Evolutionary conservation across 2,113 vertebrate genomes (phyloP).

Genomic region (Mesembrinibis cayennensis): DNA sequence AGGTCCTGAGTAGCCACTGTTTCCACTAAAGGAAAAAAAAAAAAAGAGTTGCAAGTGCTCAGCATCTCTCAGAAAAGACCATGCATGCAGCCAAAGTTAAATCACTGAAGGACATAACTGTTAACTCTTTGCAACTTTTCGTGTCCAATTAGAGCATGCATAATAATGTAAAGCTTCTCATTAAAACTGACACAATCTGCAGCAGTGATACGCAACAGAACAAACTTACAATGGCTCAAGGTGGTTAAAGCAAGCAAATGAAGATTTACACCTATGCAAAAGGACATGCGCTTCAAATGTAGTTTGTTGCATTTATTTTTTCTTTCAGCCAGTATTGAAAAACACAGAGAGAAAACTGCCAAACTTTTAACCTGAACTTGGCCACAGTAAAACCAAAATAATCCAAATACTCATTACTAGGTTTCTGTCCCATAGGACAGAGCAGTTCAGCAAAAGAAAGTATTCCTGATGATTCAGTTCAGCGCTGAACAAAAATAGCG

Average conservation of each 20-base stretch:
- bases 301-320: neutral
- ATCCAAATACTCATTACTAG: neutral
- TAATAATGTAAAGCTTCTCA: neutral
- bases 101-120: neutral
- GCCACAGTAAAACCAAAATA: neutral
- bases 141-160: neutral
- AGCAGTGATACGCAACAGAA: neutral
- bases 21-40: neutral
- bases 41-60: neutral
- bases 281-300: accelerated
- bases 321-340: neutral
- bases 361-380: neutral
- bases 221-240: neutral
- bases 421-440: neutral
- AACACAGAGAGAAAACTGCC: neutral
- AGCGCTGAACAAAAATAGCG: neutral
- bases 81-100: neutral
- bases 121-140: neutral
- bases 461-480: neutral
- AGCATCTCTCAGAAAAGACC: neutral
- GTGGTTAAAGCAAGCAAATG: neutral
- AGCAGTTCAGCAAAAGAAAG: neutral
- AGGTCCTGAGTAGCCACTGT: neutral
- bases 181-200: neutral
- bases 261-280: neutral